Evolutionary conservation across 1,140 invertebrate genomes (phyloP).

Genomic region (Bombus waltoni): DNA sequence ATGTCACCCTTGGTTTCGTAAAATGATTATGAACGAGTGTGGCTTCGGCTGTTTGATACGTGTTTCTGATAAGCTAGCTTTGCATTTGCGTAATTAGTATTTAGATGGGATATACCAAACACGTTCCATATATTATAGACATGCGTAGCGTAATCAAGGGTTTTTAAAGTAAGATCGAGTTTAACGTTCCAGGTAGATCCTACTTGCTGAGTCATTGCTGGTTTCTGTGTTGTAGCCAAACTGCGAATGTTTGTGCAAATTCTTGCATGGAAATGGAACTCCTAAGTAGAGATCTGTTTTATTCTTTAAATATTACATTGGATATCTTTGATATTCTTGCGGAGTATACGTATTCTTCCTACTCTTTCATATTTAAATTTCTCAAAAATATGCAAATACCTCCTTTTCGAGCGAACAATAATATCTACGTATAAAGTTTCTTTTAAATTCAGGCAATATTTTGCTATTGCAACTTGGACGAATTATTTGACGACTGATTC

Average conservation of each 20-base stretch:
- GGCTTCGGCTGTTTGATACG: not conserved
- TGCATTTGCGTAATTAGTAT: not conserved
- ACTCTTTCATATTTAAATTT: not conserved
- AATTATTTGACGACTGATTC: not conserved
- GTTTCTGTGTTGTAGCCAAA: no score
- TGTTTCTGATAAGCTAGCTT: no score
- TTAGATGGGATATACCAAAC: no score
- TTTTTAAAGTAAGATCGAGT: not conserved
- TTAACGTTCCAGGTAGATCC: no score
- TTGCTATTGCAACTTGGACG: not conserved
- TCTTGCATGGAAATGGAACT: no score
- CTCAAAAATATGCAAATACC: not conserved
- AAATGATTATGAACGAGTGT: slow-evolving; percentile 10
- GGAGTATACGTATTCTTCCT: not conserved
- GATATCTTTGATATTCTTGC: not conserved
- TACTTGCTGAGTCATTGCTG: no score
- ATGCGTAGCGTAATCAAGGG: not conserved
- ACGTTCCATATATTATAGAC: not conserved
- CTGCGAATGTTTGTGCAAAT: not conserved
- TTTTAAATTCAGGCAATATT: not conserved
- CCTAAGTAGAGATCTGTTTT: not conserved
- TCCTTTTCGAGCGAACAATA: no score
- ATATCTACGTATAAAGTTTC: no score
- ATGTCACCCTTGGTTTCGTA: slow-evolving; percentile 7
- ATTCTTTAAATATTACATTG: not conserved